phyloP scores from a whole-genome alignment of 2,888 invertebrate genomes.

The Griposia aprilina region DNA sequence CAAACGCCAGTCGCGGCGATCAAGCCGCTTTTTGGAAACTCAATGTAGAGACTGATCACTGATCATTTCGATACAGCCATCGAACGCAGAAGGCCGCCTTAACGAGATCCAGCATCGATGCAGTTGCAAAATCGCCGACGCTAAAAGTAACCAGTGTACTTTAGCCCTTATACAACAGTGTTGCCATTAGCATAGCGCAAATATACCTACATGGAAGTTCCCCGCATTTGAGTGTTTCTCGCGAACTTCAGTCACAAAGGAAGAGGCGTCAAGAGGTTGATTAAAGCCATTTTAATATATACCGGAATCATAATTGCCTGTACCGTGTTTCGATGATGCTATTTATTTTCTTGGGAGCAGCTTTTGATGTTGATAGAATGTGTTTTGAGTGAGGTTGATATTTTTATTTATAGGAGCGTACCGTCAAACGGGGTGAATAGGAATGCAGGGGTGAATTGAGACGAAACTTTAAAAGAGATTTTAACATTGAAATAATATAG shows the following conservation, averaged over 20 bases:
- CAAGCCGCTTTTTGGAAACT: background rate
- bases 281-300: constrained; percentile 52
- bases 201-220: constrained; percentile 36
- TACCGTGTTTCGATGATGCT: constrained; percentile 28
- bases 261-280: constrained; percentile 47
- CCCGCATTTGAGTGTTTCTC: constrained; percentile 35
- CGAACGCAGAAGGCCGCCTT: background rate
- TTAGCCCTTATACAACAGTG: background rate
- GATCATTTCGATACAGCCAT: background rate
- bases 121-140: background rate
- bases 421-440: no score
- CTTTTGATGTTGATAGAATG: background rate
- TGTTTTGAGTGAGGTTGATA: background rate
- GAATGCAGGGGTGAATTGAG: no score
- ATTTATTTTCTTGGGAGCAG: constrained; percentile 18
- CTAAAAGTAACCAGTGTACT: background rate
- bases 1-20: background rate
- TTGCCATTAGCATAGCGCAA: constrained; percentile 32
- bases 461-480: no score
- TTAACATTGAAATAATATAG: no score
- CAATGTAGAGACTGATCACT: background rate
- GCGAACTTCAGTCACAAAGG: constrained; percentile 52
- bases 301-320: constrained; percentile 49
- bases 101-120: background rate
- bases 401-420: background rate